Percentiles rank a stretch among this genome's conserved stretches.
Evolutionary conservation across 1,140 invertebrate species (phyloP).

Genomic region (Drosophila mauritiana): DNA sequence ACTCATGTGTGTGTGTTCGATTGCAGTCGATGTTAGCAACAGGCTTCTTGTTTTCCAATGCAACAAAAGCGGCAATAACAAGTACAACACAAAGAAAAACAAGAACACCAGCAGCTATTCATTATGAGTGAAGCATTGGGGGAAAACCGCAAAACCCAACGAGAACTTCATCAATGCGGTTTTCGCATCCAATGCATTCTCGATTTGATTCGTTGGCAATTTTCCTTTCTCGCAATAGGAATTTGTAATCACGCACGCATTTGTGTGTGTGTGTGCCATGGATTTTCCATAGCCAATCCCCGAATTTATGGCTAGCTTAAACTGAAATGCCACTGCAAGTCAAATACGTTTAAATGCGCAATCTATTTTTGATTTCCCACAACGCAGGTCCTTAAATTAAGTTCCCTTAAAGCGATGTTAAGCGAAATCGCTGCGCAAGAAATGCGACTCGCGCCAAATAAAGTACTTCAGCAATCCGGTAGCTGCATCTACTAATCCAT

Average conservation of each 20-base stretch:
- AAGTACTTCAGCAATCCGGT: conserved; percentile 24
- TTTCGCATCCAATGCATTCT: conserved; percentile 39
- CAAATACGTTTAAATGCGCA: conserved; percentile 14
- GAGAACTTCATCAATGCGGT: conserved; percentile 57
- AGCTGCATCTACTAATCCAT: conserved; percentile 68
- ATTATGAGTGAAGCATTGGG: conserved; percentile 50
- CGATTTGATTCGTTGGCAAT: conserved; percentile 39
- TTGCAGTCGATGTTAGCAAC: conserved; percentile 57
- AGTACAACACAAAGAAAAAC: conserved; percentile 1
- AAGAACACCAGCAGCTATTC: conserved; percentile 50
- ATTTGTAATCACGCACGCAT: conserved; percentile 33
- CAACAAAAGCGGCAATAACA: conserved; percentile 14
- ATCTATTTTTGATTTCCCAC: conserved; percentile 23
- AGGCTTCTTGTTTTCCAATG: conserved; percentile 45
- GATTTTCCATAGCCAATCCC: conserved; percentile 18
- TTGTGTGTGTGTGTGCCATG: conserved; percentile 13
- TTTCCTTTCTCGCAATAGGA: conserved; percentile 16
- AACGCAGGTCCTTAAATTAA: background rate
- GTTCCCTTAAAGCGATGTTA: background rate
- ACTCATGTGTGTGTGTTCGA: conserved; percentile 1
- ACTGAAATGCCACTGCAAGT: conserved; percentile 25
- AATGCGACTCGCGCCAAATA: background rate
- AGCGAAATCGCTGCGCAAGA: background rate
- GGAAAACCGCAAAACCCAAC: conserved; percentile 41
- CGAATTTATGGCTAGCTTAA: conserved; percentile 29